Percentiles rank a stretch among this genome's conserved stretches.
These are phyloP conservation scores for Belonocnema kinseyi DNA, from an alignment of 1,140 invertebrate genomes.

Conservation along the genomic window DNA sequence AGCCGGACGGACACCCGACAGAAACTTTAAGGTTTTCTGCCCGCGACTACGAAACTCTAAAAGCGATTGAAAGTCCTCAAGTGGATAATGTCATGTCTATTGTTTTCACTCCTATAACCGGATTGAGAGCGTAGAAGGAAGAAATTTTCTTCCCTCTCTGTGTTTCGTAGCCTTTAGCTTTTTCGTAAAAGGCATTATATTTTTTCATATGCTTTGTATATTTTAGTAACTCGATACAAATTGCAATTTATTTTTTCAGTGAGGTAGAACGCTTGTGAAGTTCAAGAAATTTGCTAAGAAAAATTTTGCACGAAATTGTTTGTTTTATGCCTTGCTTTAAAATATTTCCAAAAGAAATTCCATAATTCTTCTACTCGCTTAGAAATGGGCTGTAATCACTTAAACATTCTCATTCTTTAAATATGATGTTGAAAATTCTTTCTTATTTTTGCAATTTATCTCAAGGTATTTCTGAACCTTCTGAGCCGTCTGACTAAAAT, in stretches of 20 bases:
- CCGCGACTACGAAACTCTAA: not conserved
- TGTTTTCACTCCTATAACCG: slow-evolving; percentile 41
- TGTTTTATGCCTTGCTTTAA: not conserved
- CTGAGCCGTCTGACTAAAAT: not conserved
- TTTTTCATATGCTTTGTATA: not conserved
- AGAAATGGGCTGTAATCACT: too few relatives aligned
- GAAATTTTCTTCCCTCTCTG: slow-evolving; percentile 1
- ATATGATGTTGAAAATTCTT: too few relatives aligned
- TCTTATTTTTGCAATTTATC: too few relatives aligned
- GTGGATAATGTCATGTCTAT: slow-evolving; percentile 39
- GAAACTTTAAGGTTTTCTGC: too few relatives aligned
- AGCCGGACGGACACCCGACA: too few relatives aligned
- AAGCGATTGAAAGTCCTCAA: slow-evolving; percentile 29
- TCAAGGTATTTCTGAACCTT: not conserved
- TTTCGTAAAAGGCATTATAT: slow-evolving; percentile 15
- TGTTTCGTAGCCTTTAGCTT: slow-evolving; percentile 24
- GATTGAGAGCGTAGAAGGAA: slow-evolving; percentile 1
- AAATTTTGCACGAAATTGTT: not conserved
- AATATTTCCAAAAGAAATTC: too few relatives aligned
- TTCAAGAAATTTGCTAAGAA: not conserved
- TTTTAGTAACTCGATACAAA: slow-evolving; percentile 8
- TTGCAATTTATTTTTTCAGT: not conserved
- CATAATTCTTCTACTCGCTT: too few relatives aligned
- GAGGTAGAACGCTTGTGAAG: too few relatives aligned
- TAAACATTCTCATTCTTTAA: too few relatives aligned